A percentile compares a stretch with the other conserved stretches of the same genome.
Evolutionary conservation across 2,113 vertebrate species (phyloP).

Genomic region (Zosterops lateralis): DNA sequence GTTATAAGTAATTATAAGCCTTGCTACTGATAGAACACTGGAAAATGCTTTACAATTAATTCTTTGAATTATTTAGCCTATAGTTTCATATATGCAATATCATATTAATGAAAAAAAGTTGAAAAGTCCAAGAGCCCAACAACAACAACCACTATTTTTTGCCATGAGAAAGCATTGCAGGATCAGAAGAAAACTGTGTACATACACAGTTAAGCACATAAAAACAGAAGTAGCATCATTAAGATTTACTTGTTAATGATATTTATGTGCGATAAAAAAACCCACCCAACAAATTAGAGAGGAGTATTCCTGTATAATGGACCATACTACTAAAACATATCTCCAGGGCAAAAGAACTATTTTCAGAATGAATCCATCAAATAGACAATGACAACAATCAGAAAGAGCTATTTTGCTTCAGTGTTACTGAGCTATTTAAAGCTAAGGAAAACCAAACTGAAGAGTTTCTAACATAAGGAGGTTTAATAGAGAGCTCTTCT

Average conservation of each 20-base stretch:
- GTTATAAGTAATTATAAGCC: background rate
- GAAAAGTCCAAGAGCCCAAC: background rate
- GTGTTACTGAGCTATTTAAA: background rate
- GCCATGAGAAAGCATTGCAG: background rate
- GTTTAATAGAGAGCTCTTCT: background rate
- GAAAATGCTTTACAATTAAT: background rate
- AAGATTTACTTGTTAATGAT: background rate
- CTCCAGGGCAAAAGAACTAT: background rate
- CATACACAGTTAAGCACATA: background rate
- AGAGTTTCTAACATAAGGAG: background rate
- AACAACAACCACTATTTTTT: background rate
- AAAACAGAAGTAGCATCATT: background rate
- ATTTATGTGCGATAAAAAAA: background rate
- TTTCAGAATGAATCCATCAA: background rate
- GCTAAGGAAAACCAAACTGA: background rate
- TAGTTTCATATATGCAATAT: background rate
- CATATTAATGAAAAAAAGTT: background rate
- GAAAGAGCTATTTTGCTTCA: background rate
- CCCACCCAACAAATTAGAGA: background rate
- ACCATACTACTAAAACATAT: background rate
- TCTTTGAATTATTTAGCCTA: background rate
- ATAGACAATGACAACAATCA: background rate
- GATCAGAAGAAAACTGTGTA: background rate
- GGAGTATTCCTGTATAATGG: background rate
- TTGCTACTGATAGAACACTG: background rate